Evolutionary conservation across 1,140 invertebrate genomes (phyloP), one percentile per base, ranked within the genome.

Genomic region (Heliothis subflexa): DNA sequence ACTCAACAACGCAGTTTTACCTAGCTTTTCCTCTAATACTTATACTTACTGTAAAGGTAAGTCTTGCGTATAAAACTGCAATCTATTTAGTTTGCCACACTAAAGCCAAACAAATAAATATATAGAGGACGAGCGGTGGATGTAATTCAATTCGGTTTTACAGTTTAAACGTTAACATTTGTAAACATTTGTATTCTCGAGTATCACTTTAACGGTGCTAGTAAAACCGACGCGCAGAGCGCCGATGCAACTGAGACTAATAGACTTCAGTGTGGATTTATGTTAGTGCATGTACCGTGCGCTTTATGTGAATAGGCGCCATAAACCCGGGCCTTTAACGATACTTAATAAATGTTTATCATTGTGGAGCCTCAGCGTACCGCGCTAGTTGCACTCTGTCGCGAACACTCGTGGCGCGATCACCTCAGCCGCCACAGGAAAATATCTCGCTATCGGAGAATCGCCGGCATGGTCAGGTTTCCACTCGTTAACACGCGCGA

Each of bases 281-380:
- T 89, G 89, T 87, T 78, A 84, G 86, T 82, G 85, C 87, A 85
- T 88, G 81, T 85, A 84, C 85, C 81, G 83, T 78, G 81, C 82
- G 84, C 83, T 89, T 88, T 91, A 91, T 88, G 89, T 82, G 87
- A 85, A 86, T 85, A 81, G 86, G 78, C 84, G 85, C 83, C 83
- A 89, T 93, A 91, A 93, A 93, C 82, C 80, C 70, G 78, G 83
- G 83, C 80, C 81, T 89, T 93, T 91, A 91, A 92, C 89, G 88
- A 90, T 89, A 81, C 86, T 91, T 91, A 91, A 89, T 92, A 90
- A 91, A 91, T 91, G 89, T 91, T 91, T 93, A 92, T 91, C 90
- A 93, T 92, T 89, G 85, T 78, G 86, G 83, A 33, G 82, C 78
- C 77, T 85, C 85, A 81, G 86, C 84, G 59, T 80, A 78, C 75